Evolutionary conservation across 1,140 invertebrate genomes (phyloP).

Genomic region (Bombyx mori): DNA sequence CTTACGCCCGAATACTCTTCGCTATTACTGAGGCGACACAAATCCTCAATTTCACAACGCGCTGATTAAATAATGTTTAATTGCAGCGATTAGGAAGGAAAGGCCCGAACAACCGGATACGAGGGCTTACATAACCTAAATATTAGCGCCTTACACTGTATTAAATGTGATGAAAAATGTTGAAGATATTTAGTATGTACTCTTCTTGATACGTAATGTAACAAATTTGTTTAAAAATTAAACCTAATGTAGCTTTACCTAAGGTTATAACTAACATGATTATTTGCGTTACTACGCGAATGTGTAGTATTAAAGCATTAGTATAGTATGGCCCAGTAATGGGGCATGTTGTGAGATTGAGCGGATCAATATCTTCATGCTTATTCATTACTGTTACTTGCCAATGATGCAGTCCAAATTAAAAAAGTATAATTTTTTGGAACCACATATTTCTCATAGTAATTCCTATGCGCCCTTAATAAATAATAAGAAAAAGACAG

Average conservation of each 20-base stretch:
- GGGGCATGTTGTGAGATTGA: too few relatives aligned
- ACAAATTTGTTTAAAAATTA: neutral
- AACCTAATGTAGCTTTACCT: neutral
- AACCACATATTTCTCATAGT: too few relatives aligned
- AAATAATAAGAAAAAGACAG: too few relatives aligned
- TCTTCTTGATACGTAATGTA: neutral
- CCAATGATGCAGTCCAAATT: too few relatives aligned
- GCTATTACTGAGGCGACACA: slow-evolving; percentile 8
- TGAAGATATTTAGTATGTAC: neutral
- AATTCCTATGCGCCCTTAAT: too few relatives aligned
- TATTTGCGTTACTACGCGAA: too few relatives aligned
- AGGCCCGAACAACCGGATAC: slow-evolving; percentile 32
- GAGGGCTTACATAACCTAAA: slow-evolving; percentile 22
- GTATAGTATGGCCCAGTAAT: too few relatives aligned
- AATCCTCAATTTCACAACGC: slow-evolving; percentile 26
- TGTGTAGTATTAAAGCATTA: too few relatives aligned
- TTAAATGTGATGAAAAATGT: slow-evolving; percentile 7
- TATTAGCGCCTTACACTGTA: neutral
- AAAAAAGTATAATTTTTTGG: too few relatives aligned
- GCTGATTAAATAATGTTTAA: slow-evolving; percentile 35
- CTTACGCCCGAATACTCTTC: neutral
- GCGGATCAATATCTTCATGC: too few relatives aligned
- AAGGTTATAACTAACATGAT: neutral
- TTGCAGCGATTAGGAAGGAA: slow-evolving; percentile 34
- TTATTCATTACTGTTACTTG: too few relatives aligned